Evolutionary conservation across 2,888 invertebrate genomes (phyloP), one percentile per base, ranked within the genome.

Genomic region (Chymomyza amoena): DNA sequence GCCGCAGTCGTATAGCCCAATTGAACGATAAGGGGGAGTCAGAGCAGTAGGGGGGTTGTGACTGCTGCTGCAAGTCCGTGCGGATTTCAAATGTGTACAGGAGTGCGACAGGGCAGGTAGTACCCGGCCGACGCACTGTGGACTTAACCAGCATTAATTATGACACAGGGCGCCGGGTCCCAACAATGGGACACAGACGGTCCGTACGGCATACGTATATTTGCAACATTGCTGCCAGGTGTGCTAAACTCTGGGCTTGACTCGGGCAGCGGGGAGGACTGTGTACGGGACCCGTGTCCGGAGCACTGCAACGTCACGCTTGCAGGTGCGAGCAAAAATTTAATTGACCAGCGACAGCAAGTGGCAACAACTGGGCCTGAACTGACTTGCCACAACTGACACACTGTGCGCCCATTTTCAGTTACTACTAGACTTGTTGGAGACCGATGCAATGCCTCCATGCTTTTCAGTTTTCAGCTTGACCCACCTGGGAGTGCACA

Each of bases 81-180:
- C 28, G 61, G 67, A 77, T 59, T 74, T 71, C 66, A 68, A 79
- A 76, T 73, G 70, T 76, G 75, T 74, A 67, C 71, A 36, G n/a
- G 7, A 32, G 32, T 32, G 32, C 32, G 32, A 7, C 32, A 32
- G 32, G 32, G 32, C 78, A 73, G 73, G 77, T 75, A 81, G 80
- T 81, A 77, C 77, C 73, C 77, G 81, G 54, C 57, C 57, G 57
- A 57, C 54, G 57, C 28, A 10, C 25, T 57, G 68, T 63, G 67
- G 69, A 79, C 85, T 88, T 88, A 86, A 87, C 79, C 79, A 79
- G 82, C 84, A 85, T 88, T 87, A 88, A 87, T 88, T 84, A 88
- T 88, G 87, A 80, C 75, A 62, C 76, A 76, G 70, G 70, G 64
- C 25, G 73, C 66, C 63, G 72, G 66, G 67, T 52, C 57, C 56